Base-by-base conservation (phyloP, 2,888 invertebrate species). In the Drosophila mayaguana region DNA sequence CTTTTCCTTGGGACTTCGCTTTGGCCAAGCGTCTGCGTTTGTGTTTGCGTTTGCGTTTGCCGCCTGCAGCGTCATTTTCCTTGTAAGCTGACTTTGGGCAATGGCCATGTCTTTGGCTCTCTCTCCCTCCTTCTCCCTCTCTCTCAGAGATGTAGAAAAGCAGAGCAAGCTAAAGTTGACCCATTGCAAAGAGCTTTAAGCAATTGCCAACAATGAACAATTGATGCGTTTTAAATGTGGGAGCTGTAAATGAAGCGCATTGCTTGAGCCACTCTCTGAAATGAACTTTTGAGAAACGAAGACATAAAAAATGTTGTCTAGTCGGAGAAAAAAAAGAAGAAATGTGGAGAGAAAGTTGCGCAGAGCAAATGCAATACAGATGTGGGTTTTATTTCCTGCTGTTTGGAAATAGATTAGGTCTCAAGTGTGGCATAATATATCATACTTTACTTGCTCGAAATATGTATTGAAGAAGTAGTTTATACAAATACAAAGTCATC, bases 21-120 rank as follows among this genome's bases (percentile, higher is more conserved):
- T 34, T 53, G 46, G 55, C 59, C 48, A 63, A 62, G 60, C 69
- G 72, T 36, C 16, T 16, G 36, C 36, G n/a, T n/a, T n/a, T n/a
- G n/a, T n/a, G n/a, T n/a, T n/a, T n/a, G n/a, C n/a, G 5, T 25
- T 25, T 25, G 25, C 25, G 28, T 28, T 42, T 28, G 66, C 50
- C 40, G 68, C 80, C 79, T 65, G 79, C 71, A 63, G 78, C 61
- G 63, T 28, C 51, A 56, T 50, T 57, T 75, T 67, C 72, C 75
- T 79, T 67, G 45, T 50, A 34, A 68, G 53, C 53, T 60, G 53
- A 55, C 73, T 73, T 60, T 43, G 45, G 61, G 63, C 60, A 32
- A 51, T 59, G 62, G 55, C 50, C 63, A 69, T 54, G 66, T 65
- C 63, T 51, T 61, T 62, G 22, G 8, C 45, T 22, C 20, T 12